Percentiles rank a stretch among this genome's conserved stretches.
These are phyloP conservation scores for Altica lythri DNA, from an alignment of 2,888 invertebrate genomes.

Conservation along the genomic window DNA sequence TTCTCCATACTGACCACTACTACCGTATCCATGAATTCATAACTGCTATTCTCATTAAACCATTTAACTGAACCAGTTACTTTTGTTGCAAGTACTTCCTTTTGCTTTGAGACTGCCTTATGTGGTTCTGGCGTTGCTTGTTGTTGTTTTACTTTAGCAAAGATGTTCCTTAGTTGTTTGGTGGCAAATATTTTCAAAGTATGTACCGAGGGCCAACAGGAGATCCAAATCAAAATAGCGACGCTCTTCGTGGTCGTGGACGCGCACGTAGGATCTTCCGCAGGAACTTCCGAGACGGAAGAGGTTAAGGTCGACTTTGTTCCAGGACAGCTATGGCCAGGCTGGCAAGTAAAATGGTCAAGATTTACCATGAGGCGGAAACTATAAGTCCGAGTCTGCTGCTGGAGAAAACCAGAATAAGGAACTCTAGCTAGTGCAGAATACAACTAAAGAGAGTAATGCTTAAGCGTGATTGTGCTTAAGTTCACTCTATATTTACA, in stretches of 20 bases:
- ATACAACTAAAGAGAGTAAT: constrained; percentile 65
- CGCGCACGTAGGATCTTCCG: constrained; percentile 71
- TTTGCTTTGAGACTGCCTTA: too few species aligned
- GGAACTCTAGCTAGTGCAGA: constrained; percentile 64
- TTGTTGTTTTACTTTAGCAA: too few species aligned
- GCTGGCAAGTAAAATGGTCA: constrained; percentile 57
- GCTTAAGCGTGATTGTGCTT: constrained; percentile 58
- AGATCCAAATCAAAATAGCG: too few species aligned
- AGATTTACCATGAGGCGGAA: constrained; percentile 52
- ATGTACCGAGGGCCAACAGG: too few species aligned
- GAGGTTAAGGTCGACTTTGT: constrained; percentile 62
- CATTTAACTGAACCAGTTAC: too few species aligned
- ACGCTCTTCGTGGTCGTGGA: constrained; percentile 59
- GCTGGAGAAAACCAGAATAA: constrained; percentile 22
- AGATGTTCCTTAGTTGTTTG: too few species aligned
- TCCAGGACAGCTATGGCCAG: constrained; percentile 60
- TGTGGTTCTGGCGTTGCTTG: too few species aligned
- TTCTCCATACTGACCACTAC: too few species aligned
- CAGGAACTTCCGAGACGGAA: constrained; percentile 71
- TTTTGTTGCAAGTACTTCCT: too few species aligned
- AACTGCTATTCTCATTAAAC: too few species aligned
- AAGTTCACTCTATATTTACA: constrained; percentile 50
- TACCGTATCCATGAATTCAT: too few species aligned
- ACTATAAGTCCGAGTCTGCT: constrained; percentile 55
- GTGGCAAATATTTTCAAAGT: constrained; percentile 58